Evolutionary conservation across 1,140 invertebrate species (phyloP), one percentile per base, ranked within the genome.

Genomic region (Heliconius nattereri): DNA sequence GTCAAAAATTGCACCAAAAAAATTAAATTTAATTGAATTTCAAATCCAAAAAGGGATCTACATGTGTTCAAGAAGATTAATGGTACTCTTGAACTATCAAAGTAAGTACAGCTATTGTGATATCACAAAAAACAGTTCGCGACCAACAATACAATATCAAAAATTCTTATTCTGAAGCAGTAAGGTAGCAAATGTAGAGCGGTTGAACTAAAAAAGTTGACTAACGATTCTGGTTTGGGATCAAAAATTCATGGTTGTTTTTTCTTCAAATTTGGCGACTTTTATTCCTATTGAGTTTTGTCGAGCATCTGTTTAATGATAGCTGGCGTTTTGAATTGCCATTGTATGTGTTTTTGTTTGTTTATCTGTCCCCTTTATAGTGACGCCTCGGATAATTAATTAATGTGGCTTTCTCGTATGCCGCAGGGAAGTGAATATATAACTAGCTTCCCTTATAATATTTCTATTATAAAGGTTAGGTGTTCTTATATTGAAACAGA

Each of bases 221-320:
- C 91, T 93, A 94, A 94, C 92, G 92, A 93, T 92, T 91, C 89
- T 92, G 89, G 90, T 92, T 91, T 89, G 85, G 88, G 86, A 93
- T 94, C 92, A 92, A 92, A 94, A 90, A 94, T 94, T 93, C 92
- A 93, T 94, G 88, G 60, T 66, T 66, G 60, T 90, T 92, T 92
- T 86, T 91, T 83, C 78, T 66, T 66, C 0, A 66, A 83, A 81
- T 85, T 82, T 84, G 76, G 75, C 83, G 85, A 89, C 86, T 93
- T 92, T 94, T 94, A 91, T 91, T 92, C 90, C 92, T 94, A 91
- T 91, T 89, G 91, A 90, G 90, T 93, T 90, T 90, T 89, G 92
- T 82, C 35, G 85, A 90, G 90, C 92, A 92, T 91, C 86, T 93
- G 92, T 91, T 91, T 91, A 89, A 90, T 87, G 83, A 87, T 75